Evolutionary conservation across 2,113 vertebrate genomes (phyloP), one percentile per base, ranked within the genome.

Genomic region (Rhinolophus ferrumequinum): DNA sequence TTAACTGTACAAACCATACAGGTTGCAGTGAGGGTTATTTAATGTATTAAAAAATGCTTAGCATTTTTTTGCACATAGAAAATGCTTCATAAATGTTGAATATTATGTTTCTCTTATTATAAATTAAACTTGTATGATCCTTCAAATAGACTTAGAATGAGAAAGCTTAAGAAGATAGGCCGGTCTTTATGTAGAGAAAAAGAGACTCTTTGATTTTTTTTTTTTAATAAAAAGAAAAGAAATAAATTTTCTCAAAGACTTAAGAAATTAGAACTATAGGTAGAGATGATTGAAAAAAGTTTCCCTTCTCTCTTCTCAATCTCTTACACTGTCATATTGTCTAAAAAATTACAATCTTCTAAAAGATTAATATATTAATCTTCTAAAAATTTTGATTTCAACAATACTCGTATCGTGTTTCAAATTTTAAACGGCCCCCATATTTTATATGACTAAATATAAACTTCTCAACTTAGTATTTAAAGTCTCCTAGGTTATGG

Each of bases 111-210:
- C 21, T 50, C 58, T 88, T 70, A 38, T 56, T 66, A 70, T 64
- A 58, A 93, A 96, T 64, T 89, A 79, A 94, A 94, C 6, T 41
- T 73, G 33, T 7, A 90, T 41, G 13, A 47, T 52, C 22, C 60
- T 88, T 84, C 72, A 89, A 94, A 73, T 12, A 88, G 44, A 70
- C 50, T 84, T 60, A 85, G n/a, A 81, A 85, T 58, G n/a, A 41
- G 35, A 85, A 66, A 8, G 38, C 11, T 54, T 88, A 90, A 90
- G 35, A 90, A 58, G 11, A 82, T 3, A 77, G n/a, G 14, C 50
- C 50, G 19, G 15, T 60, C 16, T 90, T 88, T 90, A 54, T 24
- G 5, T 7, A 64, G 83, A 83, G 41, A 56, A 60, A 64, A 54
- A 72, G 14, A 82, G 66, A 15, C 8, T 47, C 16, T 54, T 54